phyloP scores from a whole-genome alignment of 2,113 vertebrate species.

The Scomber japonicus region DNA sequence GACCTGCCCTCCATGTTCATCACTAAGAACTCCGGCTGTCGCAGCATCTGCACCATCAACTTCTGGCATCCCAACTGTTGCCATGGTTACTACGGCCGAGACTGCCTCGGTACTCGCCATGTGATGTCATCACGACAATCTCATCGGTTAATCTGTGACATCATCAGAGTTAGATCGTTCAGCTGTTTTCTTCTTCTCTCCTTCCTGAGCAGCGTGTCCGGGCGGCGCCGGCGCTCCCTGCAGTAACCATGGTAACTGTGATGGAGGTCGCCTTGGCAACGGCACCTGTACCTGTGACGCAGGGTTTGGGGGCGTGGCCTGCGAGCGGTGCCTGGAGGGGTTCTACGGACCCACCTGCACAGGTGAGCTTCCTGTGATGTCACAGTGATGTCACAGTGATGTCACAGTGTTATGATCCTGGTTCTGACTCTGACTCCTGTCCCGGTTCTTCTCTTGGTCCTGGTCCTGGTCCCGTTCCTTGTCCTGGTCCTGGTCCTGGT shows the following conservation, averaged over 20 bases:
- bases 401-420: background rate
- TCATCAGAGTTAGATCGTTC: no score
- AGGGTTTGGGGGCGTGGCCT: slow-evolving; percentile 89
- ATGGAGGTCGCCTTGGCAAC: slow-evolving; percentile 81
- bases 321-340: slow-evolving; percentile 87
- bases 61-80: slow-evolving; percentile 90
- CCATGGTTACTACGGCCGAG: slow-evolving; percentile 89
- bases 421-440: no score
- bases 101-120: slow-evolving; percentile 88
- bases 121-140: background rate
- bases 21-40: slow-evolving; percentile 84
- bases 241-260: slow-evolving; percentile 88
- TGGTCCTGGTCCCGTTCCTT: background rate
- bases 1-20: slow-evolving; percentile 54
- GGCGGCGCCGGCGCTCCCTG: slow-evolving; percentile 87
- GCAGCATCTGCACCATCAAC: slow-evolving; percentile 82
- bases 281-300: slow-evolving; percentile 89
- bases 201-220: slow-evolving; percentile 87
- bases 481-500: no score
- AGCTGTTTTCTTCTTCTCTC: background rate
- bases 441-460: background rate
- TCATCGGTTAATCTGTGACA: no score
- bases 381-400: background rate
- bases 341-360: slow-evolving; percentile 88
- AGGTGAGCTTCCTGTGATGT: slow-evolving; percentile 52